Evolutionary conservation across 2,113 vertebrate genomes (phyloP).

Genomic region (Tympanuchus pallidicinctus): DNA sequence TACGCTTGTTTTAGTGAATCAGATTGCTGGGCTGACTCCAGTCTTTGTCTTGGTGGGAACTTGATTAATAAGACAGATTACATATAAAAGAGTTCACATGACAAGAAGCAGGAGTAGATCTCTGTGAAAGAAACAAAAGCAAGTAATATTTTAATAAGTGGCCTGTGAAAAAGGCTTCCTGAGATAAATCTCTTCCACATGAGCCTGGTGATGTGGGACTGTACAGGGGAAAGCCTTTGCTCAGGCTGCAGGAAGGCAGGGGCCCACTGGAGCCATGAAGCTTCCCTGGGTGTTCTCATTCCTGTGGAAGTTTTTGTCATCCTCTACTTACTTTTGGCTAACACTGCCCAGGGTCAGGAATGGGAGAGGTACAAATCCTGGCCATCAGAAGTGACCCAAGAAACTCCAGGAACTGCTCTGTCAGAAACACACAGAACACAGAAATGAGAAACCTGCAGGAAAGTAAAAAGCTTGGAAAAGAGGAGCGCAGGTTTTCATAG

Average conservation of each 20-base stretch:
- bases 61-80: background rate
- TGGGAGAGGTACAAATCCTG: background rate
- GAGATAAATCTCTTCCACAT: background rate
- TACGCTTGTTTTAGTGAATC: background rate
- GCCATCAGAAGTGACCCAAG: background rate
- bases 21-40: background rate
- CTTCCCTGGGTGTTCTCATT: background rate
- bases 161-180: background rate
- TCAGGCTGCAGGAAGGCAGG: background rate
- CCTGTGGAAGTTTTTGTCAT: background rate
- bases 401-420: background rate
- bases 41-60: background rate
- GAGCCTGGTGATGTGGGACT: background rate
- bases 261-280: background rate
- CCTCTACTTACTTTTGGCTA: background rate
- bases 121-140: background rate
- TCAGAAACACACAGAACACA: background rate
- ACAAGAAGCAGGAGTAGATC: background rate
- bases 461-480: background rate
- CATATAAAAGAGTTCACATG: background rate
- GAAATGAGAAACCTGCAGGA: background rate
- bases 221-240: background rate
- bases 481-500: background rate
- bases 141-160: background rate
- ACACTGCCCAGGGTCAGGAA: background rate